A percentile compares a stretch with the other conserved stretches of the same genome.
Evolutionary conservation across 2,113 vertebrate genomes (phyloP).

Genomic region (Myotis davidii): DNA sequence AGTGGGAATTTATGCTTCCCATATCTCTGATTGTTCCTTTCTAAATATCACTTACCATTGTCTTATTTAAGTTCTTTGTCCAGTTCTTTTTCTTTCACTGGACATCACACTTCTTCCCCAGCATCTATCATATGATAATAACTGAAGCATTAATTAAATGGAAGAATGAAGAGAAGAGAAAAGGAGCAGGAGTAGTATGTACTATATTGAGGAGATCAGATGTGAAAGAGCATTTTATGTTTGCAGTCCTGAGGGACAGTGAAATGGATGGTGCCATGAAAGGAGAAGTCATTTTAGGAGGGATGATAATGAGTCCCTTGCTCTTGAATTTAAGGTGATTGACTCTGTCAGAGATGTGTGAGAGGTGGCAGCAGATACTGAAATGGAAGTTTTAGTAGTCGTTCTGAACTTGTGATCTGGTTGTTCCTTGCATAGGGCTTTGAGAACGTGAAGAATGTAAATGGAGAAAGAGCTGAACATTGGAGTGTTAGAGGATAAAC

Average conservation of each 20-base stretch:
- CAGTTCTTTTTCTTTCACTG: background rate
- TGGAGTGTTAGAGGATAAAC: background rate
- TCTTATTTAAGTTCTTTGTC: conserved; percentile 4
- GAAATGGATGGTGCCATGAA: conserved; percentile 6
- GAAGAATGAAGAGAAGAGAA: background rate
- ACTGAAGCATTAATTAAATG: background rate
- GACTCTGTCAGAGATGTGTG: background rate
- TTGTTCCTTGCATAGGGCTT: background rate
- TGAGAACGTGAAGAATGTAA: conserved; percentile 11
- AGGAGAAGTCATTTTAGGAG: background rate
- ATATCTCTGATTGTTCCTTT: conserved; percentile 5
- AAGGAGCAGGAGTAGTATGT: background rate
- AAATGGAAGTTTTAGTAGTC: background rate
- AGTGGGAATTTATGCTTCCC: background rate
- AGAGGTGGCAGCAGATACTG: background rate
- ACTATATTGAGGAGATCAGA: background rate
- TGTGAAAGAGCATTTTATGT: conserved; percentile 1
- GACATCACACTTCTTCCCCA: background rate
- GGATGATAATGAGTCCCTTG: background rate
- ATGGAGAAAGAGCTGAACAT: background rate
- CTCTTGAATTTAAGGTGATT: background rate
- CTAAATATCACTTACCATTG: background rate
- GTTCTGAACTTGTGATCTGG: conserved; percentile 6
- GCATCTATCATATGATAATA: background rate
- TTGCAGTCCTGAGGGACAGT: background rate